Evolutionary conservation across 2,888 invertebrate genomes (phyloP), one percentile per base, ranked within the genome.

Genomic region (Xylophagus ater): DNA sequence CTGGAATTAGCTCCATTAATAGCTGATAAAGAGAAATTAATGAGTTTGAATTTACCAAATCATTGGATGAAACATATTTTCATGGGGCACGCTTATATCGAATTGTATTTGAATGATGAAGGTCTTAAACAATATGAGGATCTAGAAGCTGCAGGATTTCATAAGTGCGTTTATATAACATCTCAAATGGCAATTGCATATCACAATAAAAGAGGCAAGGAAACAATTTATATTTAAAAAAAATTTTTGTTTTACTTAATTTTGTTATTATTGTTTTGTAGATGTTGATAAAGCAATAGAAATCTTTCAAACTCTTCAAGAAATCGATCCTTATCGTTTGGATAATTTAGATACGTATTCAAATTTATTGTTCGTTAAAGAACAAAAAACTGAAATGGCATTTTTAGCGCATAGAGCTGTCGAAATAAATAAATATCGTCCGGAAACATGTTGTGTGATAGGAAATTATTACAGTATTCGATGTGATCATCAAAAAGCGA

Each of bases 281-380:
- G 93, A 93, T 68, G 81, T 92, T 14, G 90, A 89, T 53, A 78
- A 82, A 51, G 90, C 94, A 1, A 79, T 93, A 38, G 73, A 78
- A 45, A 74, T 83, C 34, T 97, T 96, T 57, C 77, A 84, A 56
- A 75, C 80, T 45, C 71, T 97, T 19, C 79, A 85, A 49, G 77
- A 80, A 51, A 70, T 74, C 52, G 98, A 98, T 70, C 98, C 97
- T 0, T 94, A 80, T 59, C 73, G 96, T 29, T 66, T 98, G 24
- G 96, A 97, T 55, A 88, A 94, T 60, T 82, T 98, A 75, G 96
- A 98, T 65, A 86, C 87, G 0, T 96, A 87, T 62, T 97, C 97
- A 4, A 97, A 98, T 69, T 69, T 97, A 38, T 69, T 98, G 7
- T 98, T 93, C 59, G 86, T 97, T 9, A 87, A 88, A 65, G 93